These are phyloP conservation scores for Drosophila setosimentum DNA, from an alignment of 2,888 invertebrate species.

Conservation along the genomic window DNA sequence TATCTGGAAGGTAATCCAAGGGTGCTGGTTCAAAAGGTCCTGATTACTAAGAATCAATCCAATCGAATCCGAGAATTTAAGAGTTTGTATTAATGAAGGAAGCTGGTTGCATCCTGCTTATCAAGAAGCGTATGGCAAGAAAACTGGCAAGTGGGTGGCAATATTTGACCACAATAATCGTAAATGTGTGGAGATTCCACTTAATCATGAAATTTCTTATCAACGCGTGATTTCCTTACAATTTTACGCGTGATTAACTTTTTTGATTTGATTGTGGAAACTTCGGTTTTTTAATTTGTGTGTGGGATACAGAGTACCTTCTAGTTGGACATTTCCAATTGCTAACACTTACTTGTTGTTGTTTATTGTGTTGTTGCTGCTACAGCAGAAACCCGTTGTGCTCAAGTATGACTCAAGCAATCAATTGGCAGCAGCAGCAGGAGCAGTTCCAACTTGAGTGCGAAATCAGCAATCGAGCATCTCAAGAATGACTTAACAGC, in stretches of 20 bases:
- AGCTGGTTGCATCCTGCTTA: background rate
- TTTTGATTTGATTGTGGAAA: background rate
- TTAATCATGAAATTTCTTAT: background rate
- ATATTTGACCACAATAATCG: background rate
- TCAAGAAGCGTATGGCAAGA: background rate
- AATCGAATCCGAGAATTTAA: background rate
- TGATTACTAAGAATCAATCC: background rate
- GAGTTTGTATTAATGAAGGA: background rate
- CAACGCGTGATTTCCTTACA: accelerated
- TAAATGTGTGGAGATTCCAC: accelerated
- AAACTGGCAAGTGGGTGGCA: background rate
- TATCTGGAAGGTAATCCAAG: too few species aligned
- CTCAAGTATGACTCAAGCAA: constrained; percentile 75
- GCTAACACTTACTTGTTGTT: background rate
- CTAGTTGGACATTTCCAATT: background rate
- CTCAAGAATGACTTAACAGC: constrained; percentile 78
- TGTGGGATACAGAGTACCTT: background rate
- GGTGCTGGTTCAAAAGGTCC: too few species aligned
- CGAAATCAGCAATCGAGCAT: constrained; percentile 74
- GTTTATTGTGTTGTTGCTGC: constrained; percentile 21
- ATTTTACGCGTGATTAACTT: background rate
- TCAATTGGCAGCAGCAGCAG: constrained; percentile 67
- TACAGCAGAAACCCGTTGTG: constrained; percentile 67
- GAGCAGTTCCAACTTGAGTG: constrained; percentile 58
- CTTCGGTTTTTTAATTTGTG: too few species aligned